Percentiles rank a stretch among this genome's conserved stretches.
Conservation (phyloP, 2,888 invertebrate genomes). For the Xanthorhoe spadicearia region DNA sequence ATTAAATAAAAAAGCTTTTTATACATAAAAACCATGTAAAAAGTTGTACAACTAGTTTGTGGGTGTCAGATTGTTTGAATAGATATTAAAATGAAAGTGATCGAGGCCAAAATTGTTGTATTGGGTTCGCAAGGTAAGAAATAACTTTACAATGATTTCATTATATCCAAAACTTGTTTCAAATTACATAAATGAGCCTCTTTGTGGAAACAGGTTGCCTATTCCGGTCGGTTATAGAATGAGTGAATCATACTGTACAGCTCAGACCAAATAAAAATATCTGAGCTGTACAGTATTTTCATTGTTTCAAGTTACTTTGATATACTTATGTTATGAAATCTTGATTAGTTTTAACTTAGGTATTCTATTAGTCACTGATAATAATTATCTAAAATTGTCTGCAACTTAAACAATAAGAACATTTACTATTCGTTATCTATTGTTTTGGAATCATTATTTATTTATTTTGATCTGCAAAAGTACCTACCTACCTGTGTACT, state of each 20-base stretch:
- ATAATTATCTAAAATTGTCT: no score
- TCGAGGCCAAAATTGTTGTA: conserved; percentile 94
- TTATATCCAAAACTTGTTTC: conserved; percentile 39
- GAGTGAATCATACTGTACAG: background rate
- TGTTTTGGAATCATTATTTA: no score
- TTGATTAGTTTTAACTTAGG: no score
- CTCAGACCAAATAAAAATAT: no score
- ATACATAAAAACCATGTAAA: conserved; percentile 46
- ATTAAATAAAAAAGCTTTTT: conserved; percentile 29
- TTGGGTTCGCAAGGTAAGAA: conserved; percentile 91
- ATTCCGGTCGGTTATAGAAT: conserved; percentile 19
- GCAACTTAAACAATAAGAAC: no score
- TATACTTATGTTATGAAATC: no score
- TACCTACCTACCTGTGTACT: no score
- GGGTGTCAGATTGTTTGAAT: conserved; percentile 38
- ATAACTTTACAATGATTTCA: conserved; percentile 42
- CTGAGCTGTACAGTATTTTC: no score
- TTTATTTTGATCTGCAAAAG: no score
- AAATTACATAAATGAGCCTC: conserved; percentile 17
- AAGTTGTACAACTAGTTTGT: conserved; percentile 31
- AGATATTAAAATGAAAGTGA: conserved; percentile 86
- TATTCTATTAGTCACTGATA: no score
- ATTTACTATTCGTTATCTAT: no score
- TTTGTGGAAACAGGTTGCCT: conserved; percentile 23
- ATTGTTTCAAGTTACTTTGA: no score